A percentile compares a stretch with the other conserved stretches of the same genome.
Evolutionary conservation across 2,888 invertebrate species (phyloP).

Genomic region (Agapetus fuscipes): DNA sequence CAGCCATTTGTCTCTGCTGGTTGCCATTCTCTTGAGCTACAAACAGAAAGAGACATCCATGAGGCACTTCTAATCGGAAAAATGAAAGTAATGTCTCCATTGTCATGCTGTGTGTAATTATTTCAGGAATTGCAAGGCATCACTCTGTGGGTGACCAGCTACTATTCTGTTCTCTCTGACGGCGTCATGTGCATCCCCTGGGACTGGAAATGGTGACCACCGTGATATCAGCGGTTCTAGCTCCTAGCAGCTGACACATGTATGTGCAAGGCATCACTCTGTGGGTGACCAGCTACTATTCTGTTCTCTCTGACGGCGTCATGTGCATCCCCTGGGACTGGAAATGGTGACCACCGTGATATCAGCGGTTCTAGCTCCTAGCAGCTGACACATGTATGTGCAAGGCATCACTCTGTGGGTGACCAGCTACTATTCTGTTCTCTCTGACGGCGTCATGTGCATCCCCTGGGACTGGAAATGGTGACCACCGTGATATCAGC

Average conservation of each 20-base stretch:
- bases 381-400: no score
- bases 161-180: slow-evolving; percentile 84
- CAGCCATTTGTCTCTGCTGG: no score
- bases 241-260: no score
- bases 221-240: no score
- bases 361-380: no score
- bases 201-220: slow-evolving; percentile 62
- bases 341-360: slow-evolving; percentile 40
- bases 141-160: slow-evolving; percentile 74
- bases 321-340: slow-evolving; percentile 93
- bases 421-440: slow-evolving; percentile 84
- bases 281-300: slow-evolving; percentile 83
- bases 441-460: slow-evolving; percentile 83
- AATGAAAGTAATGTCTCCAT: no score
- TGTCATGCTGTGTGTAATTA: no score
- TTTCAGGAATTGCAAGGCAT: slow-evolving; percentile 54
- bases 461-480: slow-evolving; percentile 88
- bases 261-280: slow-evolving; percentile 60
- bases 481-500: no score
- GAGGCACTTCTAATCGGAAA: no score
- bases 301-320: slow-evolving; percentile 81
- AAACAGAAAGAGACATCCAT: no score
- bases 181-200: slow-evolving; percentile 89
- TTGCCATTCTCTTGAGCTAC: no score
- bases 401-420: slow-evolving; percentile 65